phyloP scores from a whole-genome alignment of 2,888 invertebrate genomes.

The Acronicta aceris region DNA sequence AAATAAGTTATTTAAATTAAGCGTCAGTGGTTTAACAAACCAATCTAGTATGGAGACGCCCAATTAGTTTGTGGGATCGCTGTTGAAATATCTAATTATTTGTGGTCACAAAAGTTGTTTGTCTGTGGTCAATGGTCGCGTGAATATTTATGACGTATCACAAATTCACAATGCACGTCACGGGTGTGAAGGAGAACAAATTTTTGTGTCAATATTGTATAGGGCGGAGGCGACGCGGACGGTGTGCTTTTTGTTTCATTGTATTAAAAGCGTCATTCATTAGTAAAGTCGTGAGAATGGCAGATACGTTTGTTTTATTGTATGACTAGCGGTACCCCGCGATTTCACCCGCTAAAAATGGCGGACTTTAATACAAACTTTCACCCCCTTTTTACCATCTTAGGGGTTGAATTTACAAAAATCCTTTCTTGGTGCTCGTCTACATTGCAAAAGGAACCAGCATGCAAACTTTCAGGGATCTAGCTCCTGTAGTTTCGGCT shows the following conservation, averaged over 20 bases:
- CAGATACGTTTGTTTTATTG: constrained; percentile 19
- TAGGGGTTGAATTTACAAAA: no score
- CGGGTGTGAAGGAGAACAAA: constrained; percentile 23
- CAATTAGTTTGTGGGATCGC: constrained; percentile 38
- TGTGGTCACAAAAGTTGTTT: constrained; percentile 27
- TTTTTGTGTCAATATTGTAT: constrained; percentile 50
- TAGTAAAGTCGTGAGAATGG: no score
- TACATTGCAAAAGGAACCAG: no score
- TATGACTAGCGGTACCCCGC: no score
- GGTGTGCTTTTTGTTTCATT: constrained; percentile 17
- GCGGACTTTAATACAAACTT: no score
- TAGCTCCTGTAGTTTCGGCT: no score
- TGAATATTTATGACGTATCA: constrained; percentile 49
- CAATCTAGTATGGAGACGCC: constrained; percentile 38
- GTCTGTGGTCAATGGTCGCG: constrained; percentile 20
- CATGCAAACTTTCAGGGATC: no score
- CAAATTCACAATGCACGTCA: constrained; percentile 17
- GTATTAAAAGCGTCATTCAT: no score
- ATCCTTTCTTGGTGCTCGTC: no score
- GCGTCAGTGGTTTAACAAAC: constrained; percentile 35
- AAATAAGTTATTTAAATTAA: constrained; percentile 27
- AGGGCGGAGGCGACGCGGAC: constrained; percentile 5
- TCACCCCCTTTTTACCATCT: no score
- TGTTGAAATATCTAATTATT: constrained; percentile 48
- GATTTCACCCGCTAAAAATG: no score